A percentile compares a stretch with the other conserved stretches of the same genome.
These are phyloP conservation scores for Drusus annulatus DNA, from an alignment of 1,140 invertebrate genomes.

Conservation along the genomic window DNA sequence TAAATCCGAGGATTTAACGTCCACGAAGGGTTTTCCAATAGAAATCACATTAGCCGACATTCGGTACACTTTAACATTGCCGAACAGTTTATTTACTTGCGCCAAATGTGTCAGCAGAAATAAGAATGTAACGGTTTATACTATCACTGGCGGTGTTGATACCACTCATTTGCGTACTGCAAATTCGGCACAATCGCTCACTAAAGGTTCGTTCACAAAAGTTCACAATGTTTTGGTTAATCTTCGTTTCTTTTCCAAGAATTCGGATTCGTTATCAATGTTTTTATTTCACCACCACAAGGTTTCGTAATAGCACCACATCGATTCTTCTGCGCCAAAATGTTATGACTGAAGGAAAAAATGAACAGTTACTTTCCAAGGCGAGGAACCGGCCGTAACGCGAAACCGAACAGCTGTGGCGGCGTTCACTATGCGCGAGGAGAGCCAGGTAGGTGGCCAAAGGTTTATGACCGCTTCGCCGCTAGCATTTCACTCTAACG, in stretches of 20 bases:
- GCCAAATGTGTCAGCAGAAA: neutral
- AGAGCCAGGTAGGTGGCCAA: neutral
- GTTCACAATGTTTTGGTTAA: neutral
- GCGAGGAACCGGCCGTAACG: conserved; percentile 40
- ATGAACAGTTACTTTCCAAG: conserved; percentile 49
- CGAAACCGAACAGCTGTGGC: conserved; percentile 35
- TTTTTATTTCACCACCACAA: neutral
- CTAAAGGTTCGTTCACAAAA: conserved; percentile 3
- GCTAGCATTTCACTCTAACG: conserved; percentile 15
- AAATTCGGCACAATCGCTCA: neutral
- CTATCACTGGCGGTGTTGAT: neutral
- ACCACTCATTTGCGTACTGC: conserved; percentile 1
- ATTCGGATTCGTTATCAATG: conserved; percentile 27
- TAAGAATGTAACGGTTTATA: conserved; percentile 21
- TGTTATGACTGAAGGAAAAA: conserved; percentile 45
- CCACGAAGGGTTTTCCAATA: conserved; percentile 13
- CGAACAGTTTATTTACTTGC: conserved; percentile 4
- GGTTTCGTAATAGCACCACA: conserved; percentile 28
- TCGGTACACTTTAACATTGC: neutral
- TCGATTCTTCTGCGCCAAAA: conserved; percentile 45
- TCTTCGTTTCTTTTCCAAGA: neutral
- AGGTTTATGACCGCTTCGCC: conserved; percentile 52
- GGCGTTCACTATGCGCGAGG: neutral
- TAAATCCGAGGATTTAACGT: neutral
- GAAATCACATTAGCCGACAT: neutral